Base-by-base conservation (phyloP, 2,113 vertebrate genomes). In the Clarias magur region DNA sequence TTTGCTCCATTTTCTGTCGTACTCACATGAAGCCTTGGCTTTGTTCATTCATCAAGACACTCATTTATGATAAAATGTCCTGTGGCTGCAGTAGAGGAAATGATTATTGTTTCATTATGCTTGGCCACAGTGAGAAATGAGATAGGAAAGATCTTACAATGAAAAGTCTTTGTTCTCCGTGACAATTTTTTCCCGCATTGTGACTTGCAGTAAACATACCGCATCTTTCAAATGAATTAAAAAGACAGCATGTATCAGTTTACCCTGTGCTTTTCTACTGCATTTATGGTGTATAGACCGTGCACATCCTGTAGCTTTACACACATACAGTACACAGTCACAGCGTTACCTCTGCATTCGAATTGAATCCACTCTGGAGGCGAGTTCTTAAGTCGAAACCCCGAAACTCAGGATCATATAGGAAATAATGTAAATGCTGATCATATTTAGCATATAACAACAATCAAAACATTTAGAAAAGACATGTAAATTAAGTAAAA, bases 21-120 rank as follows among this genome's bases (percentile, higher is more conserved):
- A 42, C 27, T 57, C 75, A 56, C 48, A 23, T 38, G 48, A 30
- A 56, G 76, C 42, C 63, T 73, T 34, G 27, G 12, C 84, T 56
- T 57, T 48, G n/a, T 86, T 85, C 59, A 85, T 85, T 85, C 56
- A 78, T 73, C 53, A 48, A 79, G 73, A 76, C 75, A 56, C 48
- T 80, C 27, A 80, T 67, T 86, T 65, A 86, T 54, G 73, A 86
- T 38, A n/a, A 79, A 86, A 86, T 86, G 73, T 86, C 75, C 48
- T 48, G 3, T 80, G 27, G 30, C 63, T 67, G 27, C 62, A 86
- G 27, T 68, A 70, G 62, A 80, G 62, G 27, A 80, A 86, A 57
- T 80, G 48, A n/a, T 70, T 48, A 63, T 67, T 56, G n/a, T 68
- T 80, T 59, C 62, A 68, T 56, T 30, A 79, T 30, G 7, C n/a